phyloP scores from a whole-genome alignment of 2,113 vertebrate genomes.

The Miniopterus natalensis region DNA sequence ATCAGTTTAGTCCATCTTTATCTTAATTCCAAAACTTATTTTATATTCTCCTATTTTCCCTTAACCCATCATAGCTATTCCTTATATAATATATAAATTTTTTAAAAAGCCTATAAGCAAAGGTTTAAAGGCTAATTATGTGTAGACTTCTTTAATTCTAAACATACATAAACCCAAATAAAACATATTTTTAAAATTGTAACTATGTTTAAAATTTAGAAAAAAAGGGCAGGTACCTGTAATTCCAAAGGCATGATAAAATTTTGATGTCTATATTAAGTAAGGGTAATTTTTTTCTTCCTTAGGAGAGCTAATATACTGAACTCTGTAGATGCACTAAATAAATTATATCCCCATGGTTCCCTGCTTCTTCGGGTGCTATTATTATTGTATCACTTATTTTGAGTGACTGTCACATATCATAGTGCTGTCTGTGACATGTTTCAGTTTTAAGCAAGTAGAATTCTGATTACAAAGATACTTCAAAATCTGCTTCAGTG shows the following conservation, averaged over 20 bases:
- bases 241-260: not conserved
- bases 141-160: not conserved
- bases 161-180: not conserved
- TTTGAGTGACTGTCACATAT: conserved; percentile 62
- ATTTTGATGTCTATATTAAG: conserved; percentile 29
- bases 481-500: conserved; percentile 42
- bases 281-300: not conserved
- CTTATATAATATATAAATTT: not conserved
- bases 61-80: not conserved
- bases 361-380: not conserved
- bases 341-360: not conserved
- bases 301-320: not conserved
- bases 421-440: conserved; percentile 55
- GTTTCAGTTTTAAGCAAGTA: not conserved
- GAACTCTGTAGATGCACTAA: not conserved
- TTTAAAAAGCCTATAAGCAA: not conserved
- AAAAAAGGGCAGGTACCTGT: not conserved
- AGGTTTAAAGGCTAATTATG: not conserved
- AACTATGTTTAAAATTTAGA: not conserved
- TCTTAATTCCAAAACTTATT: not conserved
- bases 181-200: not conserved
- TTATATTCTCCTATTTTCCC: not conserved
- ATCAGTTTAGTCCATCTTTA: not conserved
- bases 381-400: conserved; percentile 23
- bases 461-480: conserved; percentile 66